Base-by-base conservation (phyloP, 2,888 invertebrate species). In the Dynastes hyllus region DNA sequence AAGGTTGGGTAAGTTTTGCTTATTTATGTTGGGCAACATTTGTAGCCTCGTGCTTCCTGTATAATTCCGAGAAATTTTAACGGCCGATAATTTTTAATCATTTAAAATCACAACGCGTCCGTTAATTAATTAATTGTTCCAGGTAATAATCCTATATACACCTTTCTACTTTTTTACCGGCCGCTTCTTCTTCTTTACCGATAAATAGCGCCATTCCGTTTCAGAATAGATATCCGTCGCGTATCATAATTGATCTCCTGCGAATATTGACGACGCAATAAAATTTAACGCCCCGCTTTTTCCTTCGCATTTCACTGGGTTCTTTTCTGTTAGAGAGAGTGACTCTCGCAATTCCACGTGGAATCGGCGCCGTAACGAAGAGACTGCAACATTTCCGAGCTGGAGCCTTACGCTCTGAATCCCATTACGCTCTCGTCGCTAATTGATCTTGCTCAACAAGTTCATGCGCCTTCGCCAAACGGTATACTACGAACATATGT, bases 391-490 rank as follows among this genome's bases (percentile, higher is more conserved):
- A 16, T 55, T 55, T 71, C 55, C 63, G 16, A 53, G 22, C 1
- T 8, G 61, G 76, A 78, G 70, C 61, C 63, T 69, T 32, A 78
- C 53, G 37, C 40, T 69, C 69, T 71, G 77, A 65, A 37, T 55
- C 80, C 75, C 16, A 55, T 55, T 55, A 16, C 55, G 80, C 80
- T 80, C 80, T 80, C 80, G 73, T 75, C 78, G 78, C 80, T 82
- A 81, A 83, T 83, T 79, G 81, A 76, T 82, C 80, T 78, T 79
- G 83, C 81, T 80, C 76, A 66, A 78, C 80, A 79, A 78, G 78
- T 79, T 69, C 51, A 69, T 76, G 76, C 76, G 69, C 75, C 75
- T 79, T 78, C 67, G 53, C 51, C 50, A 77, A 78, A 78, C 78
- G 78, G 78, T 78, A 71, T 73, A 73, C 65, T 65, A 71, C 71